phyloP scores from a whole-genome alignment of 2,113 vertebrate species.

The Romanogobio albipinnatus region DNA sequence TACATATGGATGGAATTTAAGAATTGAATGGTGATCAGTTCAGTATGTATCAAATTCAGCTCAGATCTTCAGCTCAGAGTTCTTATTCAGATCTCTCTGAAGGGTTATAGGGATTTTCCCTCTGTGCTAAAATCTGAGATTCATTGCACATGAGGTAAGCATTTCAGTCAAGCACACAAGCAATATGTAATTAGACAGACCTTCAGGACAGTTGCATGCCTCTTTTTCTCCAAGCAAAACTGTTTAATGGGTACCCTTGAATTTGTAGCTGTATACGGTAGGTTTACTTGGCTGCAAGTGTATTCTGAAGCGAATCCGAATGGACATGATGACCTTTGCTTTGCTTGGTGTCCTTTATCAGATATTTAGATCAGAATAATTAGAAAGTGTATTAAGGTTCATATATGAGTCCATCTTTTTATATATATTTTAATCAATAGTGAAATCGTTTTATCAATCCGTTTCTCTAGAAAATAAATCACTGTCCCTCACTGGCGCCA shows the following conservation, averaged over 20 bases:
- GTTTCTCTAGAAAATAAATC: background rate
- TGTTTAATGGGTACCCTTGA: slow-evolving; percentile 21
- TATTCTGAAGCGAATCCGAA: background rate
- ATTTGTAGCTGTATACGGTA: background rate
- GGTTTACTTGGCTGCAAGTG: background rate
- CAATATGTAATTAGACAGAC: slow-evolving; percentile 72
- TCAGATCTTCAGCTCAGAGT: slow-evolving; percentile 25
- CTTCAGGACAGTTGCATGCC: slow-evolving; percentile 63
- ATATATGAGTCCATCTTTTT: background rate
- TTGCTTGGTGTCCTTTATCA: background rate
- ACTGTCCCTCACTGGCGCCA: background rate
- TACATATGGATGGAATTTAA: background rate
- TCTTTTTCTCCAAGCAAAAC: background rate
- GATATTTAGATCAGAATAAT: background rate
- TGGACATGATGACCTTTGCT: background rate
- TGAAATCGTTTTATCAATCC: background rate
- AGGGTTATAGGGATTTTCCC: slow-evolving; percentile 66
- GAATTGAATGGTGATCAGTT: background rate
- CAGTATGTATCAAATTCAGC: background rate
- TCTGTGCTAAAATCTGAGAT: slow-evolving; percentile 66
- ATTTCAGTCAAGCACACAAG: slow-evolving; percentile 50
- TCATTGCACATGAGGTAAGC: slow-evolving; percentile 60
- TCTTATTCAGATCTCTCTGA: slow-evolving; percentile 45
- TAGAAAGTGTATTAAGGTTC: background rate
- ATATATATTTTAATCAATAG: background rate